phyloP scores from a whole-genome alignment of 2,113 vertebrate species.

The Mesocricetus auratus region DNA sequence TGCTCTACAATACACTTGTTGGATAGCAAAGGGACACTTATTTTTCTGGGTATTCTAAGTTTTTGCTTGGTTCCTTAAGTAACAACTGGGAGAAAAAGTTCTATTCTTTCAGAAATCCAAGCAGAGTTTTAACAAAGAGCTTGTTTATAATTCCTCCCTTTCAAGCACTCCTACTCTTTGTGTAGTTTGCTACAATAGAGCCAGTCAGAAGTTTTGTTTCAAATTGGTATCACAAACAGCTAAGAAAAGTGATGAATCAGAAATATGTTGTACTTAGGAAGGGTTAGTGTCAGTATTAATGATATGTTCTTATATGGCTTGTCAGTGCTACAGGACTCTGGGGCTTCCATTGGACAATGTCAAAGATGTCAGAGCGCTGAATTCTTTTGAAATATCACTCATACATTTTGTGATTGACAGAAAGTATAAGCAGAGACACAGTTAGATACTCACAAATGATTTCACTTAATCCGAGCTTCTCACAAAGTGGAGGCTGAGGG shows the following conservation, averaged over 20 bases:
- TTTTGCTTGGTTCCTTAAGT: not conserved
- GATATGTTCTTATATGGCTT: not conserved
- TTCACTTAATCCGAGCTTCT: not conserved
- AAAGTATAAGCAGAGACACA: not conserved
- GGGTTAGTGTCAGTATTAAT: not conserved
- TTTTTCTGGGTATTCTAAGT: not conserved
- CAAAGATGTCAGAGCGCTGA: not conserved
- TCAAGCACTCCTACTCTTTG: not conserved
- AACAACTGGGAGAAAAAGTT: not conserved
- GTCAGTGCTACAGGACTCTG: not conserved
- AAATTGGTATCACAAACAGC: not conserved
- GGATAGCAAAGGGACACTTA: not conserved
- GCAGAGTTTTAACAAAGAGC: not conserved
- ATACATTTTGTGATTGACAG: not conserved
- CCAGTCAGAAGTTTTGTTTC: not conserved
- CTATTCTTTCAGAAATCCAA: not conserved
- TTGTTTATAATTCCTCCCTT: not conserved
- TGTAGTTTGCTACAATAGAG: not conserved
- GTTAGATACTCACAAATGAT: not conserved
- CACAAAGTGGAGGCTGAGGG: not conserved
- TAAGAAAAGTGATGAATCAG: not conserved
- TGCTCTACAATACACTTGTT: not conserved
- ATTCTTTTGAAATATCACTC: not conserved
- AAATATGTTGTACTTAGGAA: not conserved
- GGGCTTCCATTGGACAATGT: not conserved